Conservation (phyloP, 1,140 invertebrate species). For the Diuraphis noxia region DNA sequence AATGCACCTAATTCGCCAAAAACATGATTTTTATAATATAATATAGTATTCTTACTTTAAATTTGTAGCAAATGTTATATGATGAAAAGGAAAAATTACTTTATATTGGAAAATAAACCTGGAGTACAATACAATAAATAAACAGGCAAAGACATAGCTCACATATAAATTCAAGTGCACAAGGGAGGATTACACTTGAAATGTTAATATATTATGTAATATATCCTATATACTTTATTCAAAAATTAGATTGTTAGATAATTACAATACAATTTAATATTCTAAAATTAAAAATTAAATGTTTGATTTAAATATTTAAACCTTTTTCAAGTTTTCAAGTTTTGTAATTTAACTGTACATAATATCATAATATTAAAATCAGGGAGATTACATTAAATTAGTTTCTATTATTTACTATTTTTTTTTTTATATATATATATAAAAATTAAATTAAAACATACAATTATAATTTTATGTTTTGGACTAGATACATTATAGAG, state of each 20-base stretch:
- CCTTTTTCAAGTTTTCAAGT: not conserved
- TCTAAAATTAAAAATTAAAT: not conserved
- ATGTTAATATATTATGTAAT: not conserved
- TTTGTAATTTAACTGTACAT: not conserved
- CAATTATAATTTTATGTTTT: not conserved
- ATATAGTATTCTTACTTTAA: not conserved
- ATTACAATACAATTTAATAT: not conserved
- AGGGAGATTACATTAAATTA: not conserved
- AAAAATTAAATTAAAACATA: not conserved
- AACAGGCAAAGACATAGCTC: not conserved
- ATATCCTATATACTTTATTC: not conserved
- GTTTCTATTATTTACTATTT: not conserved
- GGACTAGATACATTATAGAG: constrained; percentile 7
- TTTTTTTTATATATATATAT: constrained; percentile 3
- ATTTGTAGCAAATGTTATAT: not conserved
- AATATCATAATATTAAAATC: not conserved
- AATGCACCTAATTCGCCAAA: not conserved
- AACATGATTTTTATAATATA: not conserved
- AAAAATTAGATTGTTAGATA: not conserved
- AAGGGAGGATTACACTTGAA: not conserved
- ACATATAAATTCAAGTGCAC: not conserved
- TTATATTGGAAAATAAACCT: not conserved
- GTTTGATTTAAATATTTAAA: constrained; percentile 1
- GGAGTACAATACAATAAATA: not conserved
- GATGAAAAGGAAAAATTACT: not conserved